phyloP scores from a whole-genome alignment of 2,797 vertebrate species.

The Epinephelus malabaricus region DNA sequence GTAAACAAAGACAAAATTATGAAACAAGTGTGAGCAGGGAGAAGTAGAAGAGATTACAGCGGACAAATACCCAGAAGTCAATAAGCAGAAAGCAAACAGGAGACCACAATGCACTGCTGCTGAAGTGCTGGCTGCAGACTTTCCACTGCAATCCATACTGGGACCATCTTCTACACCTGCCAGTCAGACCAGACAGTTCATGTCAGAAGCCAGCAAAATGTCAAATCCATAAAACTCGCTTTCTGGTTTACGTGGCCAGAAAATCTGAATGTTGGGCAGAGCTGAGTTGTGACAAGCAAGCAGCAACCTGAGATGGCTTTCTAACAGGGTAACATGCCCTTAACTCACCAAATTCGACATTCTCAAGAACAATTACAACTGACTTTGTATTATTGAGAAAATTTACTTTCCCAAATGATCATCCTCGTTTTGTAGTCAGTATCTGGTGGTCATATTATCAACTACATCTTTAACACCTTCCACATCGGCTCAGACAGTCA shows the following conservation, averaged over 20 bases:
- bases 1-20: slow-evolving; percentile 17
- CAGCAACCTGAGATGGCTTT: slow-evolving; percentile 18
- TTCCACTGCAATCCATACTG: slow-evolving; percentile 7
- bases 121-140: background rate
- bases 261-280: background rate
- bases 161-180: slow-evolving; percentile 6
- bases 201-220: background rate
- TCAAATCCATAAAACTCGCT: background rate
- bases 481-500: background rate
- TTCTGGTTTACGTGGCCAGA: background rate
- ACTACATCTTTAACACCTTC: background rate
- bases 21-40: slow-evolving; percentile 19
- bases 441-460: background rate
- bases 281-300: background rate
- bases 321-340: background rate
- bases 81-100: slow-evolving; percentile 29
- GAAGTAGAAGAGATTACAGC: slow-evolving; percentile 19
- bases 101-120: slow-evolving; percentile 42
- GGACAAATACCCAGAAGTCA: slow-evolving; percentile 42
- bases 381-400: background rate
- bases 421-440: background rate
- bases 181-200: background rate
- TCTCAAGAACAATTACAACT: background rate
- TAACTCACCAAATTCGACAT: background rate
- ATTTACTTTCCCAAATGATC: background rate